Evolutionary conservation across 2,888 invertebrate genomes (phyloP), one percentile per base, ranked within the genome.

Genomic region (Drosophila parthenogenetica): DNA sequence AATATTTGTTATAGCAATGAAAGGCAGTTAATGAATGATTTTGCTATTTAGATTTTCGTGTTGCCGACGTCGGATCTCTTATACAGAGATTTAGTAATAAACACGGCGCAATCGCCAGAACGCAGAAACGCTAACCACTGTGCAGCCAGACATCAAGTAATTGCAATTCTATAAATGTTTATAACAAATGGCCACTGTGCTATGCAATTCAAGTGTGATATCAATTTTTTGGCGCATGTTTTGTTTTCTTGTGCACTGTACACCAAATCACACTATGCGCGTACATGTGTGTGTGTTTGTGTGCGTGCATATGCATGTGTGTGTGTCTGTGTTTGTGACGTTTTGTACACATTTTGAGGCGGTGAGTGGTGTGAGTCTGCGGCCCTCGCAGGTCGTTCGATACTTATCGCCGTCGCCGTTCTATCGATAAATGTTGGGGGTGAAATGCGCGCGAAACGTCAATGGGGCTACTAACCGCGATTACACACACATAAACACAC

Each of bases 161-260:
- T 73, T 86, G 42, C 43, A 66, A 55, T 57, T 70, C n/a, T 49
- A 54, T 63, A 45, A 66, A 54, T 54, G 17, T 4, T 32, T 49
- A 7, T 35, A 40, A 48, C 14, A 45, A 19, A 16, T 43, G 39
- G 19, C 3, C 7, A 16, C 42, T 61, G 17, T 61, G 59, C 35
- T 1, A 16, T 39, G 39, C 0, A 63, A 39, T 13, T 35, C 35
- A 29, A 29, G 13, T 13, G 16, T 32, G 42, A 57, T 53, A 57
- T 58, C 39, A 46, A 59, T 65, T 70, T 72, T 69, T 79, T 67
- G 81, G 87, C 85, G 85, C 85, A 85, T 87, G 87, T 86, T 85
- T 87, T 86, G 87, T 86, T 85, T 86, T 84, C 82, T 87, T 79
- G 85, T 86, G 81, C 85, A 86, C 85, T 86, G 87, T 86, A 86